Evolutionary conservation across 2,888 invertebrate genomes (phyloP), one percentile per base, ranked within the genome.

Genomic region (Lucinisca nassula): DNA sequence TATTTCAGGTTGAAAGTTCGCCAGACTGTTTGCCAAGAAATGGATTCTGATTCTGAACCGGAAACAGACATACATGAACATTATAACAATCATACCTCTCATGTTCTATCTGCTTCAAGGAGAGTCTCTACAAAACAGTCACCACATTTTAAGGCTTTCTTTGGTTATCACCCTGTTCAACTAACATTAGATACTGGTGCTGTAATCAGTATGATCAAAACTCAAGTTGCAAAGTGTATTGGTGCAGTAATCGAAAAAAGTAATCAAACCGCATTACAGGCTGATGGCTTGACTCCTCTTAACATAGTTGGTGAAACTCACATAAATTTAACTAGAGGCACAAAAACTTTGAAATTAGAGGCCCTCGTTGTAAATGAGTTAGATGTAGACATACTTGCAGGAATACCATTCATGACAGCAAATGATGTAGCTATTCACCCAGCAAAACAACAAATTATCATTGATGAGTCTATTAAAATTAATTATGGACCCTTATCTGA

Each of bases 321-420:
- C 35, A 37, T 84, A 0, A 45, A 17, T 32, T 24, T 79, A 0
- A 67, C 80, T 12, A 45, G 84, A n/a, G 85, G 80, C 24, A 21
- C 72, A 27, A n/a, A 67, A 6, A 35, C 75, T 17, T 55, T 85
- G 8, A 1, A 45, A 0, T 30, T 85, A 27, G 77, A 85, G 2
- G 85, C 81, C 35, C 81, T 81, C 17, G 85, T 85, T 40, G 85
- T 85, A 2, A 58, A 75, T 61, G 78, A 85, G 49, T 32, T 85
- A 14, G 92, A 92, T 79, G 81, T 76, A 8, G 90, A 92, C 21
- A 45, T 88, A 0, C 55, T 90, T n/a, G 90, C 90, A 0, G 92
- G 90, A 2, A 88, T 78, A 6, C 90, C 90, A 0, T 89, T 89
- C 73, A 84, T 91, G 79, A 75, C 75, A 14, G 14, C 32, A 2